Percentiles rank a stretch among this genome's conserved stretches.
Evolutionary conservation across 2,888 invertebrate species (phyloP).

Genomic region (Cantharis rufa): DNA sequence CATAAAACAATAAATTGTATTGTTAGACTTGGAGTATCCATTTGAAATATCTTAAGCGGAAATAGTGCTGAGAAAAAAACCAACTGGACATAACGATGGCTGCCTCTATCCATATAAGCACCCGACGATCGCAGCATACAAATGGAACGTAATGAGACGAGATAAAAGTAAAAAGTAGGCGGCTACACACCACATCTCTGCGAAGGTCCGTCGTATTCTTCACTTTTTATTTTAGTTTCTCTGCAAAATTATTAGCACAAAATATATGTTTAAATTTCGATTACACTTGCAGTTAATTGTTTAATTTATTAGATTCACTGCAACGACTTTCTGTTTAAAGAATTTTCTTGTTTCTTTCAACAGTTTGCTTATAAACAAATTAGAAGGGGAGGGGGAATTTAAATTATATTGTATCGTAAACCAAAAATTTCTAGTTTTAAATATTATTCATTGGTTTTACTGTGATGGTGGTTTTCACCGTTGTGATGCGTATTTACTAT

Average conservation of each 20-base stretch:
- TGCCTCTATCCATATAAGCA: slow-evolving; percentile 54
- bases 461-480: too few species aligned
- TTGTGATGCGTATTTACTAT: too few species aligned
- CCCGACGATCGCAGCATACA: slow-evolving; percentile 53
- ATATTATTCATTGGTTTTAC: too few species aligned
- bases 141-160: slow-evolving; percentile 53
- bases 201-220: slow-evolving; percentile 22
- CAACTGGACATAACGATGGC: slow-evolving; percentile 51
- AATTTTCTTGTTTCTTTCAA: not conserved
- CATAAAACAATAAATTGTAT: slow-evolving; percentile 50
- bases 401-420: too few species aligned
- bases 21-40: slow-evolving; percentile 45
- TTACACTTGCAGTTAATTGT: not conserved
- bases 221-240: slow-evolving; percentile 29
- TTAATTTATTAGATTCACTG: not conserved
- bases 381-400: not conserved
- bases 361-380: not conserved
- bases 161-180: slow-evolving; percentile 55
- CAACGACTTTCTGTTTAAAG: not conserved
- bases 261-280: not conserved
- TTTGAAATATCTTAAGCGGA: slow-evolving; percentile 53
- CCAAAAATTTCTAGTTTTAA: too few species aligned
- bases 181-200: slow-evolving; percentile 42
- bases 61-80: slow-evolving; percentile 51
- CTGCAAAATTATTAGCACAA: slow-evolving; percentile 17